Base-by-base conservation (phyloP, 2,797 vertebrate genomes). In the Hoplostethus mediterraneus region DNA sequence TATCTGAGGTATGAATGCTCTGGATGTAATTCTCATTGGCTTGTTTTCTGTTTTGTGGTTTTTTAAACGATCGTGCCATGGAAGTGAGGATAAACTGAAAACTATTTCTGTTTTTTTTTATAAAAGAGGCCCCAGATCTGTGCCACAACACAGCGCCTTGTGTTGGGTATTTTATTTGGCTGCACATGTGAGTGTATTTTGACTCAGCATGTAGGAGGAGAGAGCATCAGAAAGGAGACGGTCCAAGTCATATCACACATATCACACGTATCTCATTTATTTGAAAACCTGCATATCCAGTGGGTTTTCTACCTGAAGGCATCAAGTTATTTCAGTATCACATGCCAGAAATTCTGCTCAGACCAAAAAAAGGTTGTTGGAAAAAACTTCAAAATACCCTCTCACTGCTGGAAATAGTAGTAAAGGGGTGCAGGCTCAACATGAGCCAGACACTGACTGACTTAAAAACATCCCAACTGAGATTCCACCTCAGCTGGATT, bases 21-120 rank as follows among this genome's bases (percentile, higher is more conserved):
- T 31, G 16, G 25, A 42, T 76, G 59, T 63, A 7, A 65, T 51
- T 75, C 28, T 44, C 16, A n/a, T 17, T 68, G 80, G 74, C 0
- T 45, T 1, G 48, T 63, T 36, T 63, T 17, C 45, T 31, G 6
- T 60, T n/a, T 53, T 11, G 25, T 11, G 11, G 1, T 8, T 49
- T 59, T 12, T 48, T 12, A 31, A 0, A 57, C 44, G 54, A 54
- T 13, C 62, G 64, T 81, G 52, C 66, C 63, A 75, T 77, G 48
- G 38, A 59, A 70, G 54, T 47, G 48, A 66, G 13, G 30, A 40
- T 47, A 55, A 49, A 68, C 38, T 72, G 45, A 67, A 70, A 30
- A 42, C 10, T 13, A 6, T 21, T 21, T 21, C 21, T 21, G 21
- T 21, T 21, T 21, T 21, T 21, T 21, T 73, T 11, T 25, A 31